Evolutionary conservation across 2,888 invertebrate genomes (phyloP).

Genomic region (Acholoe squamosa): DNA sequence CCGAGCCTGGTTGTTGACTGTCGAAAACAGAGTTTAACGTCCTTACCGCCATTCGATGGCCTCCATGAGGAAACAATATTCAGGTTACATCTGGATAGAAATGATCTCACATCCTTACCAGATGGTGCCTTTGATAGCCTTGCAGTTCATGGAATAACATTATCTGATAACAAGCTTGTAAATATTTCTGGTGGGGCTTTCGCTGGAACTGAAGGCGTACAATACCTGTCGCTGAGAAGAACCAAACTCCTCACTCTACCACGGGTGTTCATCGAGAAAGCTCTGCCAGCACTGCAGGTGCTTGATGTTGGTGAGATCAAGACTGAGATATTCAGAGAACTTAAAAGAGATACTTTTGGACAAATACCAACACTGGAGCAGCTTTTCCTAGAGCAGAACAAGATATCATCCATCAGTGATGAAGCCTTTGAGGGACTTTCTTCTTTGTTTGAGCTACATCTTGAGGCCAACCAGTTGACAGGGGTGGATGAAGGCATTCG

Average conservation of each 20-base stretch:
- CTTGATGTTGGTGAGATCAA: slow-evolving; percentile 39
- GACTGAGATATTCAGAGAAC: background rate
- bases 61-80: background rate
- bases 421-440: background rate
- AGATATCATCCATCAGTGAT: background rate
- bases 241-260: slow-evolving; percentile 12
- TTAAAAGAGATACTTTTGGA: background rate
- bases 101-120: slow-evolving; percentile 20
- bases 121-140: background rate
- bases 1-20: slow-evolving; percentile 29
- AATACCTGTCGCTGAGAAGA: slow-evolving; percentile 45
- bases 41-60: slow-evolving; percentile 17
- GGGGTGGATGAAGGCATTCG: background rate
- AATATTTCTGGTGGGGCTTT: slow-evolving; percentile 45
- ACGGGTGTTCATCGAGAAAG: background rate
- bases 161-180: slow-evolving; percentile 18
- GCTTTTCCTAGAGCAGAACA: background rate
- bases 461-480: background rate
- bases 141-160: background rate
- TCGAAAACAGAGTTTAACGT: background rate
- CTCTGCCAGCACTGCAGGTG: background rate
- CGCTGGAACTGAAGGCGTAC: background rate
- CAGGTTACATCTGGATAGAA: slow-evolving; percentile 31
- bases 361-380: background rate
- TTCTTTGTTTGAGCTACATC: background rate